phyloP scores from a whole-genome alignment of 2,113 vertebrate genomes.

The Myiagra hebetior region DNA sequence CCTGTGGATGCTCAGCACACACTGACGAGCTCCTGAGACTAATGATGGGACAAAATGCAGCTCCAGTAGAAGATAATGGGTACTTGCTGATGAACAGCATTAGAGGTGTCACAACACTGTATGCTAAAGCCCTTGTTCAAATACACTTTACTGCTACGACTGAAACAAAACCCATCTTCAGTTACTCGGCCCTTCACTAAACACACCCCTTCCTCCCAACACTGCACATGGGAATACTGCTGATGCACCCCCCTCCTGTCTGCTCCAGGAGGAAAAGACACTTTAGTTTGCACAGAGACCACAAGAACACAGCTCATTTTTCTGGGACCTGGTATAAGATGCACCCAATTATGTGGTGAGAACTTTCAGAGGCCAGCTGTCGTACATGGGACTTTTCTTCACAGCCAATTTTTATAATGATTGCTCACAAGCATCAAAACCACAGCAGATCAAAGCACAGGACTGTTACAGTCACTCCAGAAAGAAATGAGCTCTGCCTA shows the following conservation, averaged over 20 bases:
- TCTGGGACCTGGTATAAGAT: neutral
- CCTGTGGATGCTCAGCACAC: neutral
- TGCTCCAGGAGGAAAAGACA: rapidly evolving
- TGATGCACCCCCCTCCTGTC: neutral
- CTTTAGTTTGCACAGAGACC: neutral
- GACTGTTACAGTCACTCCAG: neutral
- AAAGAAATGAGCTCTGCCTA: neutral
- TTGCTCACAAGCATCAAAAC: neutral
- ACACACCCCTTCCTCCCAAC: rapidly evolving
- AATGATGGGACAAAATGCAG: neutral
- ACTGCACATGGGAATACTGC: neutral
- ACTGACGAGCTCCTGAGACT: neutral
- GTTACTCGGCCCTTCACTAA: neutral
- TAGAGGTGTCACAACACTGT: rapidly evolving
- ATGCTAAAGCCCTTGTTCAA: neutral
- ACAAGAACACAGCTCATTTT: neutral
- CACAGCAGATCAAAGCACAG: neutral
- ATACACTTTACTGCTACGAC: neutral
- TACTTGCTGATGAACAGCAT: neutral
- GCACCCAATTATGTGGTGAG: neutral
- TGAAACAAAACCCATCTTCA: neutral
- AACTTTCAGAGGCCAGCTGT: neutral
- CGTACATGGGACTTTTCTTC: neutral
- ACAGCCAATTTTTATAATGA: neutral
- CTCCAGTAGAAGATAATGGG: neutral